Percentiles rank a stretch among this genome's conserved stretches.
These are phyloP conservation scores for Squalus acanthias DNA, from an alignment of 2,797 vertebrate species.

Conservation along the genomic window DNA sequence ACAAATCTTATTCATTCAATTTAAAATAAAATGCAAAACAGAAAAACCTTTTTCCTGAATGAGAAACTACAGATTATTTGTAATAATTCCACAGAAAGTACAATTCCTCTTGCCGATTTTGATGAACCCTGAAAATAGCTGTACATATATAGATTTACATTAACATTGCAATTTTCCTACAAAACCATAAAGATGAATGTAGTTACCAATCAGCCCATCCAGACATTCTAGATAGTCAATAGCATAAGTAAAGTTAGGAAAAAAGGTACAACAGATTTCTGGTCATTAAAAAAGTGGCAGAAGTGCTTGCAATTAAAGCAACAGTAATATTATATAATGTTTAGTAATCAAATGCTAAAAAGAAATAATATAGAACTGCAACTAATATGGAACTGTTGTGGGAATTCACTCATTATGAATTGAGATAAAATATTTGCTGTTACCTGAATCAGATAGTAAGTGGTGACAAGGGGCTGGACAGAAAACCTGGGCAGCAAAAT, in stretches of 20 bases:
- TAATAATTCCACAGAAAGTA: background rate
- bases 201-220: background rate
- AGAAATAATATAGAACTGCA: background rate
- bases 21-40: background rate
- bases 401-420: background rate
- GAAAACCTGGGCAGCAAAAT: conserved; percentile 92
- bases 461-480: conserved; percentile 89
- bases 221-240: background rate
- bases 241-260: conserved; percentile 45
- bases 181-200: background rate
- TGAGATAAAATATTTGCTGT: conserved; percentile 42
- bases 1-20: background rate
- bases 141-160: background rate
- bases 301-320: background rate
- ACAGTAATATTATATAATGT: background rate
- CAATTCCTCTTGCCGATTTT: background rate
- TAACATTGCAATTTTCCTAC: background rate
- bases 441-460: conserved; percentile 80
- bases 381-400: background rate
- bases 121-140: background rate
- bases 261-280: conserved; percentile 61
- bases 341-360: background rate
- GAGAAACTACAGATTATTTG: background rate
- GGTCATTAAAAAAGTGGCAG: background rate
- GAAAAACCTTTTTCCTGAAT: background rate